A percentile compares a stretch with the other conserved stretches of the same genome.
phyloP scores from a whole-genome alignment of 1,140 invertebrate species.

The Drosophila grimshawi region DNA sequence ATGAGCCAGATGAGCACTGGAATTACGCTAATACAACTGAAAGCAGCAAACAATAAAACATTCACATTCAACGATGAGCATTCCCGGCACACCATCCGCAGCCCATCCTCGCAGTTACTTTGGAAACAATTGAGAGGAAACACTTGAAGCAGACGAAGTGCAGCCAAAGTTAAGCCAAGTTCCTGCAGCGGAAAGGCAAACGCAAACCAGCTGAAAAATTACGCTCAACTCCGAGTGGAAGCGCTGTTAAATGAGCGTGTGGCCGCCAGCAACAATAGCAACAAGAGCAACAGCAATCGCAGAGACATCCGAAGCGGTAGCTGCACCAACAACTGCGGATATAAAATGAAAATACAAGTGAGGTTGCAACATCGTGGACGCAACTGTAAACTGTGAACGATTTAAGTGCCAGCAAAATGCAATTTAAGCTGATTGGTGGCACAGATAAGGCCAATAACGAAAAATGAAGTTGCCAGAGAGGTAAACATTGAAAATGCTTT shows the following conservation, averaged over 20 bases:
- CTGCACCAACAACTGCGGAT: background rate
- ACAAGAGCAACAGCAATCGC: conserved; percentile 10
- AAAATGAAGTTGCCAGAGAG: background rate
- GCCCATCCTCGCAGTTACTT: background rate
- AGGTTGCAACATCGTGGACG: conserved; percentile 10
- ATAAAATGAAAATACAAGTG: conserved; percentile 14
- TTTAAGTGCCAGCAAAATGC: conserved; percentile 48
- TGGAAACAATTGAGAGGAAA: conserved; percentile 58
- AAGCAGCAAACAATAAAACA: conserved; percentile 54
- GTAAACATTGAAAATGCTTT: too few species aligned
- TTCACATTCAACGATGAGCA: conserved; percentile 19
- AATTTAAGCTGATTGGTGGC: conserved; percentile 66
- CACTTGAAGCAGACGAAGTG: conserved; percentile 5
- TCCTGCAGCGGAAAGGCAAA: conserved; percentile 3
- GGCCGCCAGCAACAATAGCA: conserved; percentile 34
- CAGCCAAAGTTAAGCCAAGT: conserved; percentile 5
- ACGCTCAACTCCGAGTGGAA: conserved; percentile 52
- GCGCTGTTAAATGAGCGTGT: conserved; percentile 65
- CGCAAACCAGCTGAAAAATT: conserved; percentile 66
- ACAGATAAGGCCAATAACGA: conserved; percentile 44
- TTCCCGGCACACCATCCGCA: background rate
- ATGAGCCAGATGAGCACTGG: conserved; percentile 61
- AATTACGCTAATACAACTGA: conserved; percentile 70
- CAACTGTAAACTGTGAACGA: conserved; percentile 22
- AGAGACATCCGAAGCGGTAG: background rate